phyloP scores from a whole-genome alignment of 2,113 vertebrate species.

The Tauraco erythrolophus region DNA sequence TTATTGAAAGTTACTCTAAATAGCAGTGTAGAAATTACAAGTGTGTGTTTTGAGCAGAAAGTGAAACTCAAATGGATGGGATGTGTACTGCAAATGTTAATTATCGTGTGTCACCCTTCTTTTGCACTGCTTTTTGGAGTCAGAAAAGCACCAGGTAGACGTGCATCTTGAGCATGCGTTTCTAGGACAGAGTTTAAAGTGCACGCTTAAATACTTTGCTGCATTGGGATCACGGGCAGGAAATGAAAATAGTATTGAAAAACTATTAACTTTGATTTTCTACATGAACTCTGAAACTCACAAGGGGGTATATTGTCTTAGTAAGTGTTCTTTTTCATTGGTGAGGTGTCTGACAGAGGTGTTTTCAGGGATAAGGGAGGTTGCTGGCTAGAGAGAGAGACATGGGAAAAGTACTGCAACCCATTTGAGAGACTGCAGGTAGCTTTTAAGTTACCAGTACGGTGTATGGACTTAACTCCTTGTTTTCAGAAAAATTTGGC shows the following conservation, averaged over 20 bases:
- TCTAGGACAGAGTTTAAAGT: slow-evolving; percentile 33
- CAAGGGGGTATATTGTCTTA: neutral
- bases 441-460: neutral
- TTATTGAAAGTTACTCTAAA: slow-evolving; percentile 69
- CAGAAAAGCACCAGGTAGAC: neutral
- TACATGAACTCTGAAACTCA: neutral
- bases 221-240: neutral
- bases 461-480: accelerated
- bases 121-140: neutral
- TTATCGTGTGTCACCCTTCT: neutral
- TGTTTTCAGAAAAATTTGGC: neutral
- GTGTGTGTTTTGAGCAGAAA: slow-evolving; percentile 9
- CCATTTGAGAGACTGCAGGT: neutral
- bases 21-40: neutral
- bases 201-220: slow-evolving; percentile 32
- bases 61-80: slow-evolving; percentile 5
- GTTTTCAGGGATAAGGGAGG: neutral
- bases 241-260: slow-evolving; percentile 55
- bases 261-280: slow-evolving; percentile 41
- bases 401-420: neutral
- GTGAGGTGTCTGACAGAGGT: neutral
- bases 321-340: neutral
- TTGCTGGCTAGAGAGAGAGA: neutral
- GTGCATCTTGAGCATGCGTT: neutral
- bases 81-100: neutral